Percentiles rank a stretch among this genome's conserved stretches.
Conservation (phyloP, 2,113 vertebrate species). For the Hemibagrus wyckioides region DNA sequence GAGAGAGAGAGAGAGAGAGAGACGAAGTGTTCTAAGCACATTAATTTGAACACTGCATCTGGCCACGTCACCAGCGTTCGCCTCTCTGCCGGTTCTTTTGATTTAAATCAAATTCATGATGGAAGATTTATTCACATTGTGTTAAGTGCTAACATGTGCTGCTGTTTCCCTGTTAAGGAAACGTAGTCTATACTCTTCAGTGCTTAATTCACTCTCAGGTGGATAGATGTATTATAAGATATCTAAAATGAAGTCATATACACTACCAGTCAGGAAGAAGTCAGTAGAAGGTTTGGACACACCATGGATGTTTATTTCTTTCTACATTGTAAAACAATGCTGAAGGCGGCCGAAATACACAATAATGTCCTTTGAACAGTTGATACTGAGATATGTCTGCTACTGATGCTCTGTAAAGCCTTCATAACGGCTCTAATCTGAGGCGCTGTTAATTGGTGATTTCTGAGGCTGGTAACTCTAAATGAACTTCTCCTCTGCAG, state of each 20-base stretch:
- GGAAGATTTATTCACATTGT: neutral
- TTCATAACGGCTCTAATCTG: no score
- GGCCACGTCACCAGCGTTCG: neutral
- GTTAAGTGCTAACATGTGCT: constrained; percentile 4
- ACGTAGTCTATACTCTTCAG: neutral
- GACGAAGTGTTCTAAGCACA: neutral
- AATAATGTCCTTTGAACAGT: no score
- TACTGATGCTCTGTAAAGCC: no score
- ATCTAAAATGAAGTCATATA: neutral
- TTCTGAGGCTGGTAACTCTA: no score
- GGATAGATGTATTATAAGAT: neutral
- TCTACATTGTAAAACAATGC: no score
- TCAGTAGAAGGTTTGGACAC: no score
- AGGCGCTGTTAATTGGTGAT: no score
- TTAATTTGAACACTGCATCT: constrained; percentile 4
- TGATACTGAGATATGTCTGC: no score
- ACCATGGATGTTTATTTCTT: no score
- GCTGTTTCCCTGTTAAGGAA: neutral
- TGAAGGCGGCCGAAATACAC: no score
- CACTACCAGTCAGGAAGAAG: no score
- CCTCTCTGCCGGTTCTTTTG: neutral
- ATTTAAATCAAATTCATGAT: constrained; percentile 16
- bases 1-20: constrained; percentile 11
- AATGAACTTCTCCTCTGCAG: no score
- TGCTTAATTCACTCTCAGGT: neutral